Conservation (phyloP, 2,797 vertebrate species). For the Coregonus ussuriensis region DNA sequence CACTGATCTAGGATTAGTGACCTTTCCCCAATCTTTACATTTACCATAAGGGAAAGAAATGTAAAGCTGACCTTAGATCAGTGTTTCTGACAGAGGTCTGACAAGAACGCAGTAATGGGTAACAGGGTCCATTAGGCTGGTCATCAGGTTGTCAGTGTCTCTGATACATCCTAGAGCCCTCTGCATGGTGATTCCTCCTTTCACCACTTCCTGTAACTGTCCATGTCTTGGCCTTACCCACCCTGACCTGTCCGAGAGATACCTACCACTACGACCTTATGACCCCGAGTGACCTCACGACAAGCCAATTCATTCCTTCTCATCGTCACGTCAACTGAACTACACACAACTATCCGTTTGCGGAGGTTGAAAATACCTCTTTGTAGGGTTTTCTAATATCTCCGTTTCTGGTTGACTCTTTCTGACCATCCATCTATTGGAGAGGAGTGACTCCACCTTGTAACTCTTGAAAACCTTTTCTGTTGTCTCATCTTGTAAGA, state of each 20-base stretch:
- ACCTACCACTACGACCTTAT: background rate
- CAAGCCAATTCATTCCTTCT: background rate
- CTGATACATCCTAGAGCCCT: background rate
- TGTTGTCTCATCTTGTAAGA: too few species aligned
- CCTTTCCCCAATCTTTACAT: background rate
- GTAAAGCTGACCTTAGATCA: background rate
- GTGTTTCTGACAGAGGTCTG: constrained; percentile 9
- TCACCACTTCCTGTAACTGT: background rate
- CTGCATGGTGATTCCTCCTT: background rate
- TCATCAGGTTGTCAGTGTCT: constrained; percentile 26
- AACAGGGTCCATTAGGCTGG: constrained; percentile 18
- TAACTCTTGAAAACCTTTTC: too few species aligned
- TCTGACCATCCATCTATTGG: background rate
- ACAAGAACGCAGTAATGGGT: constrained; percentile 38
- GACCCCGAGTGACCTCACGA: background rate
- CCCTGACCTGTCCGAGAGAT: background rate
- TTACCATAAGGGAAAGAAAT: background rate
- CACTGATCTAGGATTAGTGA: background rate
- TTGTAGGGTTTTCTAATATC: background rate
- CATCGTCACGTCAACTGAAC: background rate
- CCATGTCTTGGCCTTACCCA: background rate
- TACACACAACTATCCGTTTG: background rate
- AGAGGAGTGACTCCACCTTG: too few species aligned
- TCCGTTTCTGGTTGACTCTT: background rate
- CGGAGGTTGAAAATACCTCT: background rate